Percentiles rank a stretch among this genome's conserved stretches.
These are phyloP conservation scores for Myopa testacea DNA, from an alignment of 2,888 invertebrate genomes.

Conservation along the genomic window DNA sequence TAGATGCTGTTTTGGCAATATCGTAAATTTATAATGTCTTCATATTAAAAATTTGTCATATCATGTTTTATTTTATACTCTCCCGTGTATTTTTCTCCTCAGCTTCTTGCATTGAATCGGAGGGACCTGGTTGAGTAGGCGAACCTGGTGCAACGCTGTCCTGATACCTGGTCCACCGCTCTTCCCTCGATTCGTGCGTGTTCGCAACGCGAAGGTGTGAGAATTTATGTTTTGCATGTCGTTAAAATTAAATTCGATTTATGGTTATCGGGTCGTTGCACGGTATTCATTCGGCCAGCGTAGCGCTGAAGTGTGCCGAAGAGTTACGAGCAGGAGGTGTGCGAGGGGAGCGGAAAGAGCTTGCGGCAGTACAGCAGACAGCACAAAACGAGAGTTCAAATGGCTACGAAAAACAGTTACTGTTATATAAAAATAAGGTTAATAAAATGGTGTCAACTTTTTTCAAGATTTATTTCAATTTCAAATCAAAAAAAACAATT, in stretches of 20 bases:
- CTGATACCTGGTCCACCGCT: too few relatives aligned
- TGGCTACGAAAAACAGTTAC: too few relatives aligned
- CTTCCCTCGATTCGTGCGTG: neutral
- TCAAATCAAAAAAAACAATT: too few relatives aligned
- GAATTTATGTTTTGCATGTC: constrained; percentile 50
- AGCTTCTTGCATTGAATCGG: constrained; percentile 5
- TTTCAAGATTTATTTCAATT: too few relatives aligned
- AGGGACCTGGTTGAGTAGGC: neutral
- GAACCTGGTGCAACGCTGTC: neutral
- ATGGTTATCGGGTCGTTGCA: constrained; percentile 38
- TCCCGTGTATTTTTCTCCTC: neutral
- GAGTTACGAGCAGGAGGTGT: neutral
- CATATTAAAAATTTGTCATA: constrained; percentile 59
- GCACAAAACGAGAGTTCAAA: too few relatives aligned
- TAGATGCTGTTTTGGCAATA: constrained; percentile 39
- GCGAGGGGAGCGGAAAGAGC: neutral
- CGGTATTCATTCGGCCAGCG: neutral
- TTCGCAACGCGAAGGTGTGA: constrained; percentile 40
- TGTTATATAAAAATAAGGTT: too few relatives aligned
- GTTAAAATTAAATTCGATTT: constrained; percentile 49
- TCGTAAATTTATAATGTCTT: constrained; percentile 59
- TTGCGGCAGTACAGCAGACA: too few relatives aligned
- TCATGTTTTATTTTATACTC: constrained; percentile 36
- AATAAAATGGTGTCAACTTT: too few relatives aligned
- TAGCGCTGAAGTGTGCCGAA: constrained; percentile 1